Percentiles rank a stretch among this genome's conserved stretches.
phyloP scores from a whole-genome alignment of 2,113 vertebrate genomes.

The Regulus satrapa region DNA sequence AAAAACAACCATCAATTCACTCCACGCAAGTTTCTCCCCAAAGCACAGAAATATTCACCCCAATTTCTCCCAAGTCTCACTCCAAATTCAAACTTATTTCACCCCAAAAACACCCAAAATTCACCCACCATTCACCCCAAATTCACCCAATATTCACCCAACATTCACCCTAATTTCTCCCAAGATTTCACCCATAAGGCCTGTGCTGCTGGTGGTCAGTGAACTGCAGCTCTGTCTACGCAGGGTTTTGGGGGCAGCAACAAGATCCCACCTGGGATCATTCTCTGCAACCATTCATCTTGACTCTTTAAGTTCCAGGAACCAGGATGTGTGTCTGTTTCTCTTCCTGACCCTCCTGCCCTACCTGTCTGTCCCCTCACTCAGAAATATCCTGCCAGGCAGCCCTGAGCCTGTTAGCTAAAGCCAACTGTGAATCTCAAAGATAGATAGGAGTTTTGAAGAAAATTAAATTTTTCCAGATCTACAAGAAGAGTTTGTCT shows the following conservation, averaged over 20 bases:
- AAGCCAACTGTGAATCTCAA: background rate
- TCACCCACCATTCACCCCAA: no score
- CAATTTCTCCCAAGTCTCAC: no score
- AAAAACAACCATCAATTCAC: no score
- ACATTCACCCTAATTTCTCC: no score
- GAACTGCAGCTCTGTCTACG: background rate
- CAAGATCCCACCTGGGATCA: background rate
- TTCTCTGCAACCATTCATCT: background rate
- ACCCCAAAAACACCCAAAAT: no score
- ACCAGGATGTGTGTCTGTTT: background rate
- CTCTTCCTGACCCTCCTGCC: background rate
- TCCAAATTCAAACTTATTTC: no score
- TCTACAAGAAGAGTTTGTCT: background rate
- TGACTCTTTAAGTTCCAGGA: background rate
- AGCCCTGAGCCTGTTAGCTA: background rate
- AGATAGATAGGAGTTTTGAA: background rate
- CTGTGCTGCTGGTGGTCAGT: background rate
- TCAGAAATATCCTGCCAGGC: background rate
- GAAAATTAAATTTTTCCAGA: background rate
- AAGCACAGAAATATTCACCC: no score
- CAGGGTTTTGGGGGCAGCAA: background rate
- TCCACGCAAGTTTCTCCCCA: no score
- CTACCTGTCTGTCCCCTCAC: background rate
- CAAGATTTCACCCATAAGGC: no score
- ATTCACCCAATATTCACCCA: no score